A percentile compares a stretch with the other conserved stretches of the same genome.
Evolutionary conservation across 92 coral and sea anemone genomes (phyloP).

Genomic region (Zoanthus solanderi): DNA sequence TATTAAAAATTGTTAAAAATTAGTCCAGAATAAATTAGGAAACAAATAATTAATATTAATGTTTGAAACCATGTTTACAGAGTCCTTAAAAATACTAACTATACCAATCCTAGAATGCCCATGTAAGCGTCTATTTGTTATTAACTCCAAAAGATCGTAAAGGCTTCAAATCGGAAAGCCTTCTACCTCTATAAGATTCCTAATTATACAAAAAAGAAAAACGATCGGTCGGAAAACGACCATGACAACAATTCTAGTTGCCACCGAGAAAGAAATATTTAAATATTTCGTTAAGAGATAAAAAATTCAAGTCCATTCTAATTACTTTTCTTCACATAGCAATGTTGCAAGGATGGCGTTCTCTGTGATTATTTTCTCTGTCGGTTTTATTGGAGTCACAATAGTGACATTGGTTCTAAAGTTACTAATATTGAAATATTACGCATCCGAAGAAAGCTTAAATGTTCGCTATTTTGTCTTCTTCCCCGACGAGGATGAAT

Average conservation of each 20-base stretch:
- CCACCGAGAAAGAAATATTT: background rate
- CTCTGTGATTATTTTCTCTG: slow-evolving; percentile 15
- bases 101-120: no score
- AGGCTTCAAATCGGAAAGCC: no score
- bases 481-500: slow-evolving; percentile 5
- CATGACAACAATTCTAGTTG: background rate
- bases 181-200: no score
- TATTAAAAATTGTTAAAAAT: no score
- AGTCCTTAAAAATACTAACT: no score
- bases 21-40: no score
- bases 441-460: background rate
- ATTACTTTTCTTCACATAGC: background rate
- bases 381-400: slow-evolving; percentile 16
- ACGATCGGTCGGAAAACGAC: background rate
- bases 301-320: background rate
- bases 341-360: background rate
- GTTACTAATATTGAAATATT: background rate
- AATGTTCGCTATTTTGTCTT: background rate
- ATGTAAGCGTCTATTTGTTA: no score
- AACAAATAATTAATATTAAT: no score
- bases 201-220: background rate
- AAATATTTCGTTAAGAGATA: background rate
- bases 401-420: background rate
- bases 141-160: no score
- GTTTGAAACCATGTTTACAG: no score